Evolutionary conservation across 2,797 vertebrate species (phyloP).

Genomic region (Myotis daubentonii): DNA sequence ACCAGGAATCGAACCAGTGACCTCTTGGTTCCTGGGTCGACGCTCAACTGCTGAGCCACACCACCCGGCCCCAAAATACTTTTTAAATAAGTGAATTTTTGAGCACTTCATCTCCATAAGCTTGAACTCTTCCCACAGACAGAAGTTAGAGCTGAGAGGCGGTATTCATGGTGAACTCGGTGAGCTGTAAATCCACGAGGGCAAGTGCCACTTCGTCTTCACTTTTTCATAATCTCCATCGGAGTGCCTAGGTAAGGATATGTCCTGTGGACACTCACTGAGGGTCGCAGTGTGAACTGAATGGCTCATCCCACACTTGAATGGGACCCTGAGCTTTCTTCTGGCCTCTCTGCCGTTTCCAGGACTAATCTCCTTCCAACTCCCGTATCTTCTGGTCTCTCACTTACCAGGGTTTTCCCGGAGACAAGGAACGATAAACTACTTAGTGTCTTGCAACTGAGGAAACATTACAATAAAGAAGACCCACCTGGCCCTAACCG

Average conservation of each 20-base stretch:
- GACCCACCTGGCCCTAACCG: background rate
- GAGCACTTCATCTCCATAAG: background rate
- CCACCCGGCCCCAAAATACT: background rate
- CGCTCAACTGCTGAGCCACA: no score
- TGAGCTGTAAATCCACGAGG: background rate
- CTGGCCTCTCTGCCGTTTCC: background rate
- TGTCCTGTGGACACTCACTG: background rate
- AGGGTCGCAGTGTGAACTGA: background rate
- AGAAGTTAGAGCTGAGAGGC: background rate
- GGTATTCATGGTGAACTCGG: background rate
- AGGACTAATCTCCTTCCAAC: background rate
- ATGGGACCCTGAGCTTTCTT: background rate
- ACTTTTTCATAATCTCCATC: background rate
- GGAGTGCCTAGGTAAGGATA: background rate
- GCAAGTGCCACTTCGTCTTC: background rate
- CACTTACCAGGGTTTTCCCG: background rate
- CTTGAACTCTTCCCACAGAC: background rate
- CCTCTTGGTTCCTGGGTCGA: no score
- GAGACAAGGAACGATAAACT: background rate
- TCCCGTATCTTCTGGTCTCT: background rate
- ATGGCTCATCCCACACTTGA: background rate
- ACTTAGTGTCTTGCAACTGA: background rate
- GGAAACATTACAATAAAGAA: background rate
- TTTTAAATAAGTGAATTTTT: background rate
- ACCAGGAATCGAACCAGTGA: no score